phyloP scores from a whole-genome alignment of 2,113 vertebrate species.

The Silurus meridionalis region DNA sequence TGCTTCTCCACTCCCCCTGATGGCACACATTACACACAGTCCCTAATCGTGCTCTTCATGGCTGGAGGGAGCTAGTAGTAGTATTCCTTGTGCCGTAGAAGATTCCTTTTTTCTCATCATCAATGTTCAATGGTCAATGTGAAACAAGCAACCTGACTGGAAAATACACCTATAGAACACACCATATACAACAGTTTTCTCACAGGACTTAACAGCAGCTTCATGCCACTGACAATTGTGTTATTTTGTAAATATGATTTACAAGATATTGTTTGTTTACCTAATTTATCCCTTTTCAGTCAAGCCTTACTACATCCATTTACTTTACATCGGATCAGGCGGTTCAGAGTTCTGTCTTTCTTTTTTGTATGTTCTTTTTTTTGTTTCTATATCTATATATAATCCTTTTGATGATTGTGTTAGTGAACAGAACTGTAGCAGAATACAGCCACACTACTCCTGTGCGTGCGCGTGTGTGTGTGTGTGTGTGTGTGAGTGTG shows the following conservation, averaged over 20 bases:
- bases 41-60: not conserved
- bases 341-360: conserved; percentile 8
- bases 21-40: not conserved
- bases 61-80: not conserved
- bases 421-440: conserved; percentile 19
- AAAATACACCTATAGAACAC: not conserved
- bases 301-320: not conserved
- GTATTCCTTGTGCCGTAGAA: not conserved
- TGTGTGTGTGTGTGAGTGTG: too few relatives aligned
- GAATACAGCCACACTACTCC: conserved; percentile 1
- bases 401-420: conserved; percentile 8
- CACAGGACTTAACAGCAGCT: not conserved
- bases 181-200: not conserved
- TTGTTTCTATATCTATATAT: not conserved
- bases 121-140: not conserved
- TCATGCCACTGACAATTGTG: not conserved
- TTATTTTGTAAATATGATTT: conserved; percentile 30
- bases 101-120: not conserved
- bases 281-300: conserved; percentile 8
- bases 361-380: not conserved
- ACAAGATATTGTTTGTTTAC: not conserved
- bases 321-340: not conserved
- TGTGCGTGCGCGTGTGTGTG: not conserved
- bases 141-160: not conserved
- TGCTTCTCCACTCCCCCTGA: not conserved